Percentiles rank a stretch among this genome's conserved stretches.
These are phyloP conservation scores for Acholoe squamosa DNA, from an alignment of 2,888 invertebrate species.

Conservation along the genomic window DNA sequence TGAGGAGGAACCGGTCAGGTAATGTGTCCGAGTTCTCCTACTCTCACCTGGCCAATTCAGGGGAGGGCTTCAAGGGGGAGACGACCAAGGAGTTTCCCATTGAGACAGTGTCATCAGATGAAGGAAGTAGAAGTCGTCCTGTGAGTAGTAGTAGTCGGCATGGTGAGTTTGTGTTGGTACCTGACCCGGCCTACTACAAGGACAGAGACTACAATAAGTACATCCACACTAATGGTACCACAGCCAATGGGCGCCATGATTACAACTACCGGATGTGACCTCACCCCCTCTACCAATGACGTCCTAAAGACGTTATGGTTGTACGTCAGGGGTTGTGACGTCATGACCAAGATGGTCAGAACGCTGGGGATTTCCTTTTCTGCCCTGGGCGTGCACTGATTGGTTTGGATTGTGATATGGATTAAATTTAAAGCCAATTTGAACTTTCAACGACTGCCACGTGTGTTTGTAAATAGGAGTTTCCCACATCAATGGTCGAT, in stretches of 20 bases:
- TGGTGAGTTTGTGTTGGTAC: constrained; percentile 39
- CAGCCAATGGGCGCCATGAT: constrained; percentile 32
- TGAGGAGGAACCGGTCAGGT: constrained; percentile 16
- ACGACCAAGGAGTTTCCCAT: constrained; percentile 57
- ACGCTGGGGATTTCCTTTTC: too few relatives aligned
- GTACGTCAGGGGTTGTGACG: too few relatives aligned
- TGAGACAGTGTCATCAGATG: constrained; percentile 40
- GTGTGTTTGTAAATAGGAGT: too few relatives aligned
- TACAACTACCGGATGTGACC: constrained; percentile 53
- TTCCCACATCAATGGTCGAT: too few relatives aligned
- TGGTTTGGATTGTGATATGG: too few relatives aligned
- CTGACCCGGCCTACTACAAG: constrained; percentile 6
- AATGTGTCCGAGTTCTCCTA: constrained; percentile 58
- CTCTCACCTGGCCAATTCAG: constrained; percentile 35
- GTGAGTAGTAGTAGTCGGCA: not conserved
- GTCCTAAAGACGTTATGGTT: too few relatives aligned
- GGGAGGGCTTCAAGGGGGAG: constrained; percentile 56
- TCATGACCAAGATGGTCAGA: too few relatives aligned
- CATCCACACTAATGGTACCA: not conserved
- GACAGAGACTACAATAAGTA: not conserved
- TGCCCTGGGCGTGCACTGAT: too few relatives aligned
- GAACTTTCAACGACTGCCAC: too few relatives aligned
- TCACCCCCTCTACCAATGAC: not conserved
- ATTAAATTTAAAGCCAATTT: too few relatives aligned
- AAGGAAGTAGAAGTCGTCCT: not conserved